A percentile compares a stretch with the other conserved stretches of the same genome.
phyloP scores from a whole-genome alignment of 2,797 vertebrate genomes.

The Tokudaia tokunoshimensis region DNA sequence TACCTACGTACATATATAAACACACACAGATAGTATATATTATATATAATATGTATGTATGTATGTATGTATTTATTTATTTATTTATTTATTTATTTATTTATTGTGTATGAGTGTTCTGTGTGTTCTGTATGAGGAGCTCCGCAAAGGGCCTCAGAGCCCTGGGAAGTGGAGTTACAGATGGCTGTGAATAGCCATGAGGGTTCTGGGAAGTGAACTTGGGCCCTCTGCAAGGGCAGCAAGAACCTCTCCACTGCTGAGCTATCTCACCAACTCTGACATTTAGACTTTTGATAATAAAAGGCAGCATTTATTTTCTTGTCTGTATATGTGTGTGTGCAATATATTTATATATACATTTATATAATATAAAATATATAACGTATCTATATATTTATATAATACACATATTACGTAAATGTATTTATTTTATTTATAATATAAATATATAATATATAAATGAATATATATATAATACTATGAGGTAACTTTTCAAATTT shows the following conservation, averaged over 20 bases:
- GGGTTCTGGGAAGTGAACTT: not conserved
- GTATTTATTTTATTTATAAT: not conserved
- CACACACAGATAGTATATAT: no score
- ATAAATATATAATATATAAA: not conserved
- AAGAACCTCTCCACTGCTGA: not conserved
- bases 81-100: no score
- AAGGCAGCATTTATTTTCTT: not conserved
- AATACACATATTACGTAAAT: not conserved
- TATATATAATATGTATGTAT: no score
- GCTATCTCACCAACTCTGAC: not conserved
- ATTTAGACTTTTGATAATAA: not conserved
- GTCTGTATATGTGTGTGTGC: not conserved
- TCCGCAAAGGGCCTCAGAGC: no score
- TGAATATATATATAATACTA: not conserved
- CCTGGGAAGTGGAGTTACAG: not conserved
- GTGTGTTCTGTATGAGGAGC: not conserved
- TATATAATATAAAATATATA: not conserved
- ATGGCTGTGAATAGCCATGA: not conserved
- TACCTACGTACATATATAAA: not conserved
- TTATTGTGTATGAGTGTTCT: not conserved
- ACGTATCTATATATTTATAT: not conserved
- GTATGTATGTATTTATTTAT: no score
- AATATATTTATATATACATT: not conserved
- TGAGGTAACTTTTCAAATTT: conserved; percentile 27
- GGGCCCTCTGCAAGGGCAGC: not conserved